Base-by-base conservation (phyloP, 1,140 invertebrate genomes). In the Homarus americanus region DNA sequence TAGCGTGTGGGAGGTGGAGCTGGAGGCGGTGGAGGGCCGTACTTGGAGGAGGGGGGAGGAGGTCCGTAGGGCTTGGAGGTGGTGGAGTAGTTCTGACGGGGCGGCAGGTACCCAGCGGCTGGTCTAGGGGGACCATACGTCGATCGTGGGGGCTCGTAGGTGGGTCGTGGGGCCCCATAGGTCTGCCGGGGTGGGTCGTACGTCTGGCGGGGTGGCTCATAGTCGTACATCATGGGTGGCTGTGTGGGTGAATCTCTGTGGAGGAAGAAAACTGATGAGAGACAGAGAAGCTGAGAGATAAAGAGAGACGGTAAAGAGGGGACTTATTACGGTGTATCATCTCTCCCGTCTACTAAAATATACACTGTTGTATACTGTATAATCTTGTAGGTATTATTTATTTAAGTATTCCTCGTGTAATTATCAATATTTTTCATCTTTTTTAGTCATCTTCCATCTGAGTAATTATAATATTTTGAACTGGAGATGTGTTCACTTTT, bases 161-260 rank as follows among this genome's bases (percentile, higher is more conserved):
- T 85, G 73, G 53, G 73, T 32, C 72, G 76, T 24, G 82, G 75
- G 49, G 44, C 41, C 36, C 66, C 58, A 66, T 92, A 85, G 72
- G 40, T 72, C 38, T 38, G 73, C 2, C 58, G 32, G 20, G 85
- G 85, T 10, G 36, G 34, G 10, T 63, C 76, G 53, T 79, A 87
- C 1, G 73, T 10, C 40, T 75, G 83, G 24, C 72, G 24, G 10
- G 73, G 83, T n/a, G 76, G 86, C 12, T 88, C 86, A 36, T 91
- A 87, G 79, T 75, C 86, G 75, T 92, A 91, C 73, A 78, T 91
- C 41, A 36, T 89, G 53, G 76, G 53, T 4, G 82, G 89, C 73
- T 36, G 82, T 3, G 49, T 80, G 28, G 87, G 87, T 10, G 73
- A 28, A 20, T 66, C 44, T 34, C 82, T 84, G 76, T n/a, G n/a